Conservation (phyloP, 2,888 invertebrate species). For the Drosophila sordidula region DNA sequence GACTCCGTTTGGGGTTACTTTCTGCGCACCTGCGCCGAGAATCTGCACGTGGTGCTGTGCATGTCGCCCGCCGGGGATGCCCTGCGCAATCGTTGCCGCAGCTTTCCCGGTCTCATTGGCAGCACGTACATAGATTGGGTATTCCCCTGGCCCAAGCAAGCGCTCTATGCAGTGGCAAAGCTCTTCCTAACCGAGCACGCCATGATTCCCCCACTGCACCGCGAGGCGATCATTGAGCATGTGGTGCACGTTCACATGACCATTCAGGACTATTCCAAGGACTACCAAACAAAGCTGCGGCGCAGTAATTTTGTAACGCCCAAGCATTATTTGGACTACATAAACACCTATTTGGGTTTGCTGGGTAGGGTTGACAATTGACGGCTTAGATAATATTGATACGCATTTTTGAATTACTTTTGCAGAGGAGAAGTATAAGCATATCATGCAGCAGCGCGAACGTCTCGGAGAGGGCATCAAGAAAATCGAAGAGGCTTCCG, state of each 20-base stretch:
- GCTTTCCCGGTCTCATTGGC: constrained; percentile 96
- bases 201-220: constrained; percentile 85
- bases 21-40: constrained; percentile 90
- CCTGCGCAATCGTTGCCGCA: constrained; percentile 93
- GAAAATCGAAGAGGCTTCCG: constrained; percentile 93
- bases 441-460: constrained; percentile 81
- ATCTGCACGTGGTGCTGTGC: constrained; percentile 94
- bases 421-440: constrained; percentile 82
- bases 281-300: constrained; percentile 90
- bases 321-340: constrained; percentile 95
- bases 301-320: constrained; percentile 95
- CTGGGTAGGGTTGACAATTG: constrained; percentile 88
- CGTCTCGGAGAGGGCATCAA: constrained; percentile 83
- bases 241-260: constrained; percentile 94
- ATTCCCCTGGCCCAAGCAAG: constrained; percentile 96
- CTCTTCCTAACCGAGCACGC: constrained; percentile 91
- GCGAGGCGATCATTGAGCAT: constrained; percentile 91
- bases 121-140: constrained; percentile 97
- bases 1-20: constrained; percentile 95
- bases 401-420: neutral
- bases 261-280: constrained; percentile 89
- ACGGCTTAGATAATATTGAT: neutral
- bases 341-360: constrained; percentile 91
- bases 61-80: constrained; percentile 96
- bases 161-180: constrained; percentile 93